Evolutionary conservation across 1,140 invertebrate species (phyloP).

Genomic region (Bombus superbus): DNA sequence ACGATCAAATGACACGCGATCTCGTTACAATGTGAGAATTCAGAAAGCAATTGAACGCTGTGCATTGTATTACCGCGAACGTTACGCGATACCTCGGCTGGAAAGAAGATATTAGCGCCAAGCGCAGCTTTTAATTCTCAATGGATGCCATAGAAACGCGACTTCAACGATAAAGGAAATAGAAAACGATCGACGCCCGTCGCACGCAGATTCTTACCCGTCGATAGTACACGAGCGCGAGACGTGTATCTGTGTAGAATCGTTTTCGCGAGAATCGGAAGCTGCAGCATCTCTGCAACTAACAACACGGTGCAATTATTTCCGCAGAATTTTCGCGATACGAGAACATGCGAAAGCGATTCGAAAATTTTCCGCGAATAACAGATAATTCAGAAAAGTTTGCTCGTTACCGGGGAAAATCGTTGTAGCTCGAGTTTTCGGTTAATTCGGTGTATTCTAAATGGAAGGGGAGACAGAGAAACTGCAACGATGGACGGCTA

Average conservation of each 20-base stretch:
- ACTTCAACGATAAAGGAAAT: background rate
- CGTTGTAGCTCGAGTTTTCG: slow-evolving; percentile 44
- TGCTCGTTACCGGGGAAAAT: slow-evolving; percentile 56
- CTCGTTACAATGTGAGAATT: background rate
- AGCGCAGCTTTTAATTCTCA: background rate
- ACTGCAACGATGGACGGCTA: background rate
- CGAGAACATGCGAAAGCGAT: background rate
- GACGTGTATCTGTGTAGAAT: background rate
- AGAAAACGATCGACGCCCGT: background rate
- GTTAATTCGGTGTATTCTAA: slow-evolving; percentile 56
- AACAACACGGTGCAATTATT: slow-evolving; percentile 20
- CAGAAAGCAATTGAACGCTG: background rate
- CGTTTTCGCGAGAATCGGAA: slow-evolving; percentile 12
- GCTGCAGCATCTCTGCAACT: slow-evolving; percentile 13
- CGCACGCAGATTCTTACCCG: background rate
- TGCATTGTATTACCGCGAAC: background rate
- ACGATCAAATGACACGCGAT: slow-evolving; percentile 42
- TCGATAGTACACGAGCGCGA: background rate
- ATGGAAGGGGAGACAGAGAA: background rate
- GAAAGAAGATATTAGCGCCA: background rate
- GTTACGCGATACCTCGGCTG: background rate
- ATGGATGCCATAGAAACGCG: background rate
- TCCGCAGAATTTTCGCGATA: background rate
- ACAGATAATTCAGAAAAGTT: slow-evolving; percentile 60
- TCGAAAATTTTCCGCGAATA: background rate